These are phyloP conservation scores for Abrostola tripartita DNA, from an alignment of 2,888 invertebrate genomes.

Conservation along the genomic window DNA sequence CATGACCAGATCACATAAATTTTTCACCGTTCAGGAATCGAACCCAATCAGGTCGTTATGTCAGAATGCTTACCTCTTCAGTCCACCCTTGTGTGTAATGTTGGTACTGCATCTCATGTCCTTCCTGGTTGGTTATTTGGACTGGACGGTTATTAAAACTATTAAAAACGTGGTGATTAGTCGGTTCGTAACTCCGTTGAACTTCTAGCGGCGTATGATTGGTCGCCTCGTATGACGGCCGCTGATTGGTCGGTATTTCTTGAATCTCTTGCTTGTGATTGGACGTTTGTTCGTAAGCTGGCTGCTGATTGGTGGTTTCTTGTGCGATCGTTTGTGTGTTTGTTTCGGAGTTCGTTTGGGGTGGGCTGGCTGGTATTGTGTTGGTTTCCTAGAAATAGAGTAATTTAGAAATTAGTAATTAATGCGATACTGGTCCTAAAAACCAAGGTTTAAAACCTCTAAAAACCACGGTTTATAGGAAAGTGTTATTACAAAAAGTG, in stretches of 20 bases:
- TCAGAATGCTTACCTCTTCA: conserved; percentile 65
- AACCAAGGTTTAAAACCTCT: too few relatives aligned
- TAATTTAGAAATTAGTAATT: not conserved
- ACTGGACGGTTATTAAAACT: conserved; percentile 17
- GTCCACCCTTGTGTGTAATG: conserved; percentile 65
- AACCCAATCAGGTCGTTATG: too few relatives aligned
- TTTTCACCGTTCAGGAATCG: too few relatives aligned
- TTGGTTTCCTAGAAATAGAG: conserved; percentile 52
- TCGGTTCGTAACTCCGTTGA: conserved; percentile 36
- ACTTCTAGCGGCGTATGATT: conserved; percentile 60
- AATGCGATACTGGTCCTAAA: too few relatives aligned
- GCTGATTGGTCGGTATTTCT: conserved; percentile 45
- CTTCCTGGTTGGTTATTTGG: conserved; percentile 60
- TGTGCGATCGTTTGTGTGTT: conserved; percentile 21
- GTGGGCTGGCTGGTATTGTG: conserved; percentile 40
- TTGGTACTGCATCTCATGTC: conserved; percentile 59
- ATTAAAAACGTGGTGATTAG: conserved; percentile 54
- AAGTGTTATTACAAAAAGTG: too few relatives aligned
- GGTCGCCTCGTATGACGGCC: conserved; percentile 42
- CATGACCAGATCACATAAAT: too few relatives aligned
- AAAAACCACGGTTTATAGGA: too few relatives aligned
- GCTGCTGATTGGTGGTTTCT: conserved; percentile 24
- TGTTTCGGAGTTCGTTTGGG: conserved; percentile 11
- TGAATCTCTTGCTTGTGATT: conserved; percentile 37
- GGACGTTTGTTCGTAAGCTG: conserved; percentile 62